Base-by-base conservation (phyloP, 2,113 vertebrate genomes). In the Serilophus lunatus region DNA sequence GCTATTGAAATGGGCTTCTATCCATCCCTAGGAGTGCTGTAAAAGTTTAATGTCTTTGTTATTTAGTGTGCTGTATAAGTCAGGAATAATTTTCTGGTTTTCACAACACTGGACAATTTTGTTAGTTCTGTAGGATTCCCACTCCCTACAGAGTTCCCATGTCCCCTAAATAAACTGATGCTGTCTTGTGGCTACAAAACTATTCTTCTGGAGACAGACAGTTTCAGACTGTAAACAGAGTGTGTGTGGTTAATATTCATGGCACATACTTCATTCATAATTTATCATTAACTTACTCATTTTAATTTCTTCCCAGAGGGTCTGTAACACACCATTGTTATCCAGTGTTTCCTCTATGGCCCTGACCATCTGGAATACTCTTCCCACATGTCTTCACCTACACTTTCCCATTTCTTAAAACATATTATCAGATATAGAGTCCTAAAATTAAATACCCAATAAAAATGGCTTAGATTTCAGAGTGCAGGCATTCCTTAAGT, bases 21-120 rank as follows among this genome's bases (percentile, higher is more conserved):
- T 92, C 86, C 82, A 85, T 86, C 82, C 96, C 93, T 95, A 85
- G 42, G 96, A 95, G 90, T 85, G 63, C 91, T 66, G 87, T 97
- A 95, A 97, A 97, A 93, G 87, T 92, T 90, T 96, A 93, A 97
- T 92, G 72, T 90, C 90, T 92, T 87, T 93, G 86, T 96, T 97
- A 97, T 95, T 97, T 95, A 96, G 66, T 95, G 66, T 69, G 49
- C 53, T 94, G 44, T 86, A 13, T 88, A 96, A 77, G 82, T 90
- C 89, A 92, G 91, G 66, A 93, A 88, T 83, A 80, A 86, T 93
- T 93, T 90, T 95, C 68, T 91, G 64, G 17, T 94, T 93, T 90
- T 86, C 95, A 90, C 72, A 77, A 71, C 65, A 78, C 56, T 0
- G 13, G 70, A 83, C 78, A 74, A 49, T 75, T 89, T 93, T 75